A percentile compares a stretch with the other conserved stretches of the same genome.
Conservation (phyloP, 2,113 vertebrate species). For the Maccullochella peelii region DNA sequence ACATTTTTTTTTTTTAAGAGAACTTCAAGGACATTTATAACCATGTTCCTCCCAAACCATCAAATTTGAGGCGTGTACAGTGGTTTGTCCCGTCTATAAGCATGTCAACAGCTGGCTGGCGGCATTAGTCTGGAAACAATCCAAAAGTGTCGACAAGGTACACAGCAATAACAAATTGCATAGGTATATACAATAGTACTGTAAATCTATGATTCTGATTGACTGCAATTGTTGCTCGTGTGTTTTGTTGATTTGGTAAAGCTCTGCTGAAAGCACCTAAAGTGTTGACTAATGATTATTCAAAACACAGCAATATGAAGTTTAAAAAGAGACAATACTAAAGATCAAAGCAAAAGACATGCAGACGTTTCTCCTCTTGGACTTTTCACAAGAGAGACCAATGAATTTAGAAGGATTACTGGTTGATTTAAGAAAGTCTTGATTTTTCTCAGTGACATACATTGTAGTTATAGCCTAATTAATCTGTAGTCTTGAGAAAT, state of each 20-base stretch:
- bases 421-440: conserved; percentile 6
- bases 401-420: not conserved
- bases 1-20: conserved; percentile 20
- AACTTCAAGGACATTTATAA: conserved; percentile 28
- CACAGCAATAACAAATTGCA: not conserved
- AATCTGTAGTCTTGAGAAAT: not conserved
- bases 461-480: not conserved
- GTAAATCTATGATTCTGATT: not conserved
- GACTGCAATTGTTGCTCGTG: not conserved
- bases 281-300: not conserved
- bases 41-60: conserved; percentile 25
- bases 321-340: conserved; percentile 30
- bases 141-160: not conserved
- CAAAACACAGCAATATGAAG: conserved; percentile 22
- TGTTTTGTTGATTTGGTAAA: conserved; percentile 26
- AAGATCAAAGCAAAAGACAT: conserved; percentile 29
- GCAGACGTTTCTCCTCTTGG: conserved; percentile 19
- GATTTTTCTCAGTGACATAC: conserved; percentile 8
- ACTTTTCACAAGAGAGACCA: not conserved
- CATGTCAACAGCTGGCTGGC: conserved; percentile 16
- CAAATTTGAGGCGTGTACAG: conserved; percentile 31
- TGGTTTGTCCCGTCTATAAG: conserved; percentile 22
- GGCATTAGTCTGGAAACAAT: conserved; percentile 8
- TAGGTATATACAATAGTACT: not conserved
- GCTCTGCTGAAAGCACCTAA: conserved; percentile 2